Base-by-base conservation (phyloP, 37 sponge, comb jelly and placozoan genomes). In the Chondrosia reniformis region DNA sequence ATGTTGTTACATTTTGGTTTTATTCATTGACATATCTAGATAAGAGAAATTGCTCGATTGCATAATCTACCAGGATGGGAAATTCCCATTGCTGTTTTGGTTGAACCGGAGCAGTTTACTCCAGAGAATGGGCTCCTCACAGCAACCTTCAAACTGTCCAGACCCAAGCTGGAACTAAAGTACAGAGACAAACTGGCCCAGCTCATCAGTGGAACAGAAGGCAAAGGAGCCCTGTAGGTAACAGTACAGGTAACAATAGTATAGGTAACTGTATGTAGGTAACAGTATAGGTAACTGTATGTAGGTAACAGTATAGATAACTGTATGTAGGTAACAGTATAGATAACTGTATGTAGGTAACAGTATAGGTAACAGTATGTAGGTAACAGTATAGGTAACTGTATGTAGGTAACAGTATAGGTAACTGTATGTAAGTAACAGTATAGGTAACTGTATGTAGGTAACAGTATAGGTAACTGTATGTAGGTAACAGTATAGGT, bases 121-220 rank as follows among this genome's bases (percentile, higher is more conserved):
- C 40, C 54, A 33, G 81, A 86, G 43, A 86, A 86, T 39, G 73
- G 76, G 28, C 77, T 86, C 33, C 77, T 86, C 3, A 86, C 87
- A 21, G 58, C 55, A 24, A 81, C 87, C 2, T 41, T 67, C 57
- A 86, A 86, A 27, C 63, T 31, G 31, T 75, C 55, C 54, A 52
- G 87, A 13, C 87, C 87, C 5, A 76, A 81, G 25, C 78, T 86
- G 61, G 82, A 86, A 46, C 10, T 25, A 46, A 66, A 81, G 52
- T 86, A 86, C 52, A 38, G 45, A 34, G 28, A 7, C 0, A 17
- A 27, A 19, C 40, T 86, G 32, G 82, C 81, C 73, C 73, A 55
- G 15, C 34, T 86, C 61, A 81, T 81, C 45, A 9, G 7, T 28
- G 21, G 39, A 6, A 30, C 58, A 13, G 45, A 15, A 1, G 52